These are phyloP conservation scores for Cosmorhoe ocellata DNA, from an alignment of 2,888 invertebrate species.

Conservation along the genomic window DNA sequence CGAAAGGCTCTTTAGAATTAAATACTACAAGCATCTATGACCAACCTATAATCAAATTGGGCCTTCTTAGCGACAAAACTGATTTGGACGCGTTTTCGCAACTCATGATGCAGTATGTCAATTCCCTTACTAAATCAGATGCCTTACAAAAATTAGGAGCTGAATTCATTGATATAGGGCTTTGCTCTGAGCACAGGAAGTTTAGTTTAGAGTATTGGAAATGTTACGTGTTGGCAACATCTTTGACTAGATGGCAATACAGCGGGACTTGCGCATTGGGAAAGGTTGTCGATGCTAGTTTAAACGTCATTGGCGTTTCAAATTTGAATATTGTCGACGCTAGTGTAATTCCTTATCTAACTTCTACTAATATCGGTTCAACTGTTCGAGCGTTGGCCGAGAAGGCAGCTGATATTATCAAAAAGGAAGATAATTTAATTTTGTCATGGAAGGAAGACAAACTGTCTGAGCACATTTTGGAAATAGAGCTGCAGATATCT, in stretches of 20 bases:
- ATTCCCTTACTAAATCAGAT: constrained; percentile 9
- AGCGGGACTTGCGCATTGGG: constrained; percentile 37
- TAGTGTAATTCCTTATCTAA: constrained; percentile 25
- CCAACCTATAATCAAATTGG: not conserved
- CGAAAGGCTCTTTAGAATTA: constrained; percentile 32
- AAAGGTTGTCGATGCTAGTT: constrained; percentile 28
- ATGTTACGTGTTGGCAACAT: constrained; percentile 27
- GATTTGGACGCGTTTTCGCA: no score
- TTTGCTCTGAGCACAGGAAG: constrained; percentile 7
- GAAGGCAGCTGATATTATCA: constrained; percentile 23
- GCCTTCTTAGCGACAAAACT: no score
- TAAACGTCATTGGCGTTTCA: constrained; percentile 26
- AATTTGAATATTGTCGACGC: constrained; percentile 35
- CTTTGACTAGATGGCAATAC: constrained; percentile 39
- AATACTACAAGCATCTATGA: constrained; percentile 23
- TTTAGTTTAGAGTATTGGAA: constrained; percentile 29
- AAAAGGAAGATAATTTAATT: not conserved
- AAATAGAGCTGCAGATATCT: no score
- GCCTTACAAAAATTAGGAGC: constrained; percentile 26
- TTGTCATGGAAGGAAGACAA: no score
- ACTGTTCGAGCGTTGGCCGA: constrained; percentile 33
- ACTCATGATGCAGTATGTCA: no score
- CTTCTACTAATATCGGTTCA: constrained; percentile 30
- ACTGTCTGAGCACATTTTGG: no score
- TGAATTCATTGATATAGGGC: constrained; percentile 21